These are phyloP conservation scores for Clupea harengus DNA, from an alignment of 2,113 vertebrate species.

Conservation along the genomic window DNA sequence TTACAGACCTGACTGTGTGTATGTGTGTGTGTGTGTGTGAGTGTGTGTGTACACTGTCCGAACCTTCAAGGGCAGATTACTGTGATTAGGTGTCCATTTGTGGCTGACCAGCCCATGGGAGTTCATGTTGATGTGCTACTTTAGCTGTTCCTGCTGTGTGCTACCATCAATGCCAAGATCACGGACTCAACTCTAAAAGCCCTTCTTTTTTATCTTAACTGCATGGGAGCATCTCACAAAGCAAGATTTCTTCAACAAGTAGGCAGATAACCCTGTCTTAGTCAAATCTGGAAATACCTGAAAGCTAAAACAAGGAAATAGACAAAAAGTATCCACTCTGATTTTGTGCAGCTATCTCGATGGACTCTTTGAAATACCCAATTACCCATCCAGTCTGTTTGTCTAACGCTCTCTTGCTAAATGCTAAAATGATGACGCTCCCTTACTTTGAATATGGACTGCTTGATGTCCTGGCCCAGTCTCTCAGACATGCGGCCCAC, in stretches of 20 bases:
- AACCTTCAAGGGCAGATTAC: not conserved
- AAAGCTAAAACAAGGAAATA: not conserved
- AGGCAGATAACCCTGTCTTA: not conserved
- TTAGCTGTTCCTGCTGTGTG: not conserved
- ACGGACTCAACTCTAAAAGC: not conserved
- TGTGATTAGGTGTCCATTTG: not conserved
- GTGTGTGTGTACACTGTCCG: not conserved
- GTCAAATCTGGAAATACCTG: not conserved
- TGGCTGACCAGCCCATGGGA: too few relatives aligned
- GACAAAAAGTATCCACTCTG: not conserved
- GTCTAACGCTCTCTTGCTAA: not conserved
- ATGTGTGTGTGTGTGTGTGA: not conserved
- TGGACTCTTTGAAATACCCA: not conserved
- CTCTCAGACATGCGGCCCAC: constrained; percentile 97
- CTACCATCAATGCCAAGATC: not conserved
- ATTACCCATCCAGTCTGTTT: not conserved
- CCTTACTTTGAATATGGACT: constrained; percentile 94
- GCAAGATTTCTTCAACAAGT: not conserved
- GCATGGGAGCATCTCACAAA: not conserved
- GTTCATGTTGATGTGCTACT: not conserved
- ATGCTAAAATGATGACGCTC: too few relatives aligned
- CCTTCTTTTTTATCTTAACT: not conserved
- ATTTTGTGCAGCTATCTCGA: too few relatives aligned
- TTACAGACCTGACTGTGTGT: too few relatives aligned
- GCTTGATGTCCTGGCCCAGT: constrained; percentile 94